Conservation (phyloP, 2,888 invertebrate species). For the Orthonevra nobilis region DNA sequence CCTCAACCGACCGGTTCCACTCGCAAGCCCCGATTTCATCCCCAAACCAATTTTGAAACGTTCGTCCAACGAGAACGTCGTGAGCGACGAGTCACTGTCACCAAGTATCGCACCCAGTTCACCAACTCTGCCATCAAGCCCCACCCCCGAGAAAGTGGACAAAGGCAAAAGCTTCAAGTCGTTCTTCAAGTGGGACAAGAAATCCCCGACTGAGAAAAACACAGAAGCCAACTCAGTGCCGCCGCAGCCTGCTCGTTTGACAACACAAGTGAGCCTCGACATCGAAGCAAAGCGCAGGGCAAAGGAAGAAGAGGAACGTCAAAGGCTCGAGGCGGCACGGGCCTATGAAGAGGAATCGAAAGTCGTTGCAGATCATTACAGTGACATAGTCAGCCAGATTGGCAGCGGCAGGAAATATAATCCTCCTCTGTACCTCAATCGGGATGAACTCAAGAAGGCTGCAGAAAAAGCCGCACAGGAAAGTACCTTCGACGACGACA, state of each 20-base stretch:
- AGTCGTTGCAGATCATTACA: slow-evolving; percentile 89
- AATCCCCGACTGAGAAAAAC: slow-evolving; percentile 76
- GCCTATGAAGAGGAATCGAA: slow-evolving; percentile 83
- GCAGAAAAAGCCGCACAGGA: slow-evolving; percentile 81
- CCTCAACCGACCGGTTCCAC: slow-evolving; percentile 83
- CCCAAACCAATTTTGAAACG: slow-evolving; percentile 91
- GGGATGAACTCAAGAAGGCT: slow-evolving; percentile 83
- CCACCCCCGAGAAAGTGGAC: slow-evolving; percentile 71
- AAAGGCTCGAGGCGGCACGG: slow-evolving; percentile 75
- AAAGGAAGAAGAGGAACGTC: slow-evolving; percentile 76
- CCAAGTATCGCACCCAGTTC: slow-evolving; percentile 25
- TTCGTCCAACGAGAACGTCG: slow-evolving; percentile 79
- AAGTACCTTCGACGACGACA: slow-evolving; percentile 62
- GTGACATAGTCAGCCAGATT: slow-evolving; percentile 88
- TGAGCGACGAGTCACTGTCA: slow-evolving; percentile 72
- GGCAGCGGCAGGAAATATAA: slow-evolving; percentile 81
- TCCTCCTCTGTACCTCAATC: slow-evolving; percentile 83
- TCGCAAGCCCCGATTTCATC: slow-evolving; percentile 86
- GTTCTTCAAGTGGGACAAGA: slow-evolving; percentile 77
- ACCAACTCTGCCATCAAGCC: slow-evolving; percentile 30
- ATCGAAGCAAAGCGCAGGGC: slow-evolving; percentile 78
- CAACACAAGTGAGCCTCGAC: slow-evolving; percentile 72
- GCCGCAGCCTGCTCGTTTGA: neutral
- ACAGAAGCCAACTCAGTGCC: slow-evolving; percentile 74
- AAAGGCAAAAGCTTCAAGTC: slow-evolving; percentile 77